A percentile compares a stretch with the other conserved stretches of the same genome.
phyloP scores from a whole-genome alignment of 2,888 invertebrate genomes.

The Stratiomys singularior region DNA sequence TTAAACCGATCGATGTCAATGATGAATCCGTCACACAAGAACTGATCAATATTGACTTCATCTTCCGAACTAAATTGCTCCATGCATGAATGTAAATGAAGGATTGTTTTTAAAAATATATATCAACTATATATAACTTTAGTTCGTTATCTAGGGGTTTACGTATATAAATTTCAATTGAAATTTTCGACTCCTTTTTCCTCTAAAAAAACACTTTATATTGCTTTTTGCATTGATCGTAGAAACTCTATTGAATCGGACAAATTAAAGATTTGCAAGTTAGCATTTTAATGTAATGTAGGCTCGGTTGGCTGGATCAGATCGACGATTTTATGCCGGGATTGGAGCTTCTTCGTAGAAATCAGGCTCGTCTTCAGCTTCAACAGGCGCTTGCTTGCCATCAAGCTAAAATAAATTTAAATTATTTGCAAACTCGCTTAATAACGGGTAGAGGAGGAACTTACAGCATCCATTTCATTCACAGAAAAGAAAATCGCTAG shows the following conservation, averaged over 20 bases:
- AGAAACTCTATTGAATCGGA: not conserved
- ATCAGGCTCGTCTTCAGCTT: slow-evolving; percentile 89
- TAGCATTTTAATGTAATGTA: not conserved
- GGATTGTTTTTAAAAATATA: slow-evolving; percentile 3
- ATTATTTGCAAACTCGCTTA: no score
- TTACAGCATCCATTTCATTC: slow-evolving; percentile 86
- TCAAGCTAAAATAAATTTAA: slow-evolving; percentile 74
- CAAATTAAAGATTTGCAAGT: slow-evolving; percentile 3
- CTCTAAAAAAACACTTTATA: slow-evolving; percentile 14
- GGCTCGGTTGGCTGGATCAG: no score
- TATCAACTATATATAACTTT: slow-evolving; percentile 34
- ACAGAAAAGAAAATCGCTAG: slow-evolving; percentile 80
- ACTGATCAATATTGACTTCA: not conserved
- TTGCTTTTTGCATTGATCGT: slow-evolving; percentile 35
- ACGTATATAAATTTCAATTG: not conserved
- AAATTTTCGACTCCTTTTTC: not conserved
- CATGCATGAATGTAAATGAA: slow-evolving; percentile 7
- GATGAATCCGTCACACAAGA: not conserved
- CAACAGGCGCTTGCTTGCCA: slow-evolving; percentile 82
- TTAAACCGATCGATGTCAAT: not conserved
- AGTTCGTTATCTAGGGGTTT: slow-evolving; percentile 24
- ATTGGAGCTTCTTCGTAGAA: slow-evolving; percentile 92
- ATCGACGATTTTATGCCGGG: slow-evolving; percentile 70
- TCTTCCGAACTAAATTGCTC: not conserved
- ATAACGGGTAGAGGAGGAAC: slow-evolving; percentile 56